phyloP scores from a whole-genome alignment of 1,140 invertebrate species.

The Anastrepha obliqua region DNA sequence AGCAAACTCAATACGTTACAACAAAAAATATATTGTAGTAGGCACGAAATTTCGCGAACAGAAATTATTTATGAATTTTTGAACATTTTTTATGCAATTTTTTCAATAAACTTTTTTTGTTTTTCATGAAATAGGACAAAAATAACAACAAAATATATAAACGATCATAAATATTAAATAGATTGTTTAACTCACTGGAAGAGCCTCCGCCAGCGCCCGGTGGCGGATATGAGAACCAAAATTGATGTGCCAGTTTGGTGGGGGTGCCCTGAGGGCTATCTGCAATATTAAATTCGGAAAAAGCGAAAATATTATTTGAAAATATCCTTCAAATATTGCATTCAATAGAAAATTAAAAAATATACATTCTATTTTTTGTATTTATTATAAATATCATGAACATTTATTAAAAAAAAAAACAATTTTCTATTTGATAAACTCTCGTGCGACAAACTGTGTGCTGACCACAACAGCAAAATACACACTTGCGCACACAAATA shows the following conservation, averaged over 20 bases:
- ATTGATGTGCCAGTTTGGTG: slow-evolving; percentile 81
- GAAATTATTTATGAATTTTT: slow-evolving; percentile 6
- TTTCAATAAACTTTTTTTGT: neutral
- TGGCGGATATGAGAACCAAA: slow-evolving; percentile 83
- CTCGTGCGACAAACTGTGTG: no score
- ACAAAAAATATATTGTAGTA: slow-evolving; percentile 18
- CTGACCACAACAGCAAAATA: neutral
- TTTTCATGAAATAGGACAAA: neutral
- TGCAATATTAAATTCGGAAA: slow-evolving; percentile 58
- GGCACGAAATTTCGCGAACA: neutral
- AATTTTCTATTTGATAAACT: no score
- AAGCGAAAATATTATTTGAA: neutral
- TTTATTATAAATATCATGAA: neutral
- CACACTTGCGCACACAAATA: neutral
- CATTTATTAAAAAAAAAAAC: no score
- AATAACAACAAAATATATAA: slow-evolving; percentile 41
- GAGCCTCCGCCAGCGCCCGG: slow-evolving; percentile 77
- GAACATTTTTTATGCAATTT: neutral
- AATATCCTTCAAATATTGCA: neutral
- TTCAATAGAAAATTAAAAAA: neutral
- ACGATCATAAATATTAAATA: neutral
- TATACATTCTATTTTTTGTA: neutral
- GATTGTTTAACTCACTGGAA: slow-evolving; percentile 70
- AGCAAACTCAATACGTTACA: slow-evolving; percentile 7
- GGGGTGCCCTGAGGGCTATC: slow-evolving; percentile 70